These are phyloP conservation scores for Idaea aversata DNA, from an alignment of 2,888 invertebrate genomes.

Conservation along the genomic window DNA sequence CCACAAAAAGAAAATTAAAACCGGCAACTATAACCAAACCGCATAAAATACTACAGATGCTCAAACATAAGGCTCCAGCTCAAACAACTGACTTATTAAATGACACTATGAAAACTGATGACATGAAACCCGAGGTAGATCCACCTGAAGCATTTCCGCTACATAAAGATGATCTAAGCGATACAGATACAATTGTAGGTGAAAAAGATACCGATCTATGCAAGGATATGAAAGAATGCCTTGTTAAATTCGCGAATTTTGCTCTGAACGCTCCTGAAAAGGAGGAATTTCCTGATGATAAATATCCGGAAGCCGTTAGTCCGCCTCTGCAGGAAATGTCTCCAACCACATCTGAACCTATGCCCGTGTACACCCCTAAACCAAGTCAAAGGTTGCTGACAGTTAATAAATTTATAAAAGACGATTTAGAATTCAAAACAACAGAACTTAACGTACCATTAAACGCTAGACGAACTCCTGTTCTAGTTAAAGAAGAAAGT, in stretches of 20 bases:
- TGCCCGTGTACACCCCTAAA: constrained; percentile 58
- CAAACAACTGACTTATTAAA: constrained; percentile 36
- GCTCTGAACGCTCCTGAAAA: constrained; percentile 48
- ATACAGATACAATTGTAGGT: constrained; percentile 59
- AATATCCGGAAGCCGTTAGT: constrained; percentile 66
- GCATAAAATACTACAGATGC: constrained; percentile 61
- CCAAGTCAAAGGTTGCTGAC: constrained; percentile 54
- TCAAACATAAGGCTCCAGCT: constrained; percentile 54
- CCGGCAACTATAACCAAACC: constrained; percentile 49
- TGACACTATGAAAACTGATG: constrained; percentile 38
- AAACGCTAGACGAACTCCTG: constrained; percentile 49
- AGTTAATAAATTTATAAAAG: constrained; percentile 54
- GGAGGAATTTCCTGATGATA: constrained; percentile 33
- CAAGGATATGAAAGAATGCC: constrained; percentile 67
- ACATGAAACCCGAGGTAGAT: constrained; percentile 48
- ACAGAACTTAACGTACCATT: constrained; percentile 53
- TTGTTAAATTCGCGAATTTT: constrained; percentile 66
- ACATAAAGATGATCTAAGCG: constrained; percentile 58
- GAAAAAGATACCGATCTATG: constrained; percentile 53
- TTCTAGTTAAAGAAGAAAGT: constrained; percentile 42
- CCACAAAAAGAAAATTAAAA: constrained; percentile 60
- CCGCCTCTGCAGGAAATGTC: constrained; percentile 73
- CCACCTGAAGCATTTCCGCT: constrained; percentile 66
- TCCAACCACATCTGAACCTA: constrained; percentile 57
- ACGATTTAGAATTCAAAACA: constrained; percentile 44